phyloP scores from a whole-genome alignment of 2,888 invertebrate genomes.

The Orgyia antiqua region DNA sequence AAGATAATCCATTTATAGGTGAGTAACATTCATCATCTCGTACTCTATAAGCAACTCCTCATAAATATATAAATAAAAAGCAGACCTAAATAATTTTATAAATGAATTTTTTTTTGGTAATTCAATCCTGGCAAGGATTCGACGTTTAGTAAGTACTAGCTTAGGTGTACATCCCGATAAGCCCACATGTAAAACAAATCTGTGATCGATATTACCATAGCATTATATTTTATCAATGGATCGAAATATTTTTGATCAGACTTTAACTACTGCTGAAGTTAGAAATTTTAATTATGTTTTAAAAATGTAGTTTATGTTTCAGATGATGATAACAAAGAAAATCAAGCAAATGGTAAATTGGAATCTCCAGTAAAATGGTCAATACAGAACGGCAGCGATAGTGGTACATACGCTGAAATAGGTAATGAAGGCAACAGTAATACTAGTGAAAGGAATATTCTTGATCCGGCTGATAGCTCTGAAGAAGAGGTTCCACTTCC shows the following conservation, averaged over 20 bases:
- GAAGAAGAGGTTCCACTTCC: constrained; percentile 70
- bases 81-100: too few species aligned
- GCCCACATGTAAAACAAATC: too few species aligned
- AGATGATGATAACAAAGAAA: constrained; percentile 74
- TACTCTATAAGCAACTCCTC: too few species aligned
- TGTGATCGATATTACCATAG: too few species aligned
- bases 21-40: too few species aligned
- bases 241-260: too few species aligned
- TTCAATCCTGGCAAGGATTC: too few species aligned
- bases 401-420: constrained; percentile 73
- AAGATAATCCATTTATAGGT: constrained; percentile 72
- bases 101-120: too few species aligned
- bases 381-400: constrained; percentile 69
- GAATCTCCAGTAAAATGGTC: constrained; percentile 71
- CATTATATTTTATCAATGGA: too few species aligned
- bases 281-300: neutral
- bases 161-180: too few species aligned
- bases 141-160: too few species aligned
- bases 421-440: constrained; percentile 65
- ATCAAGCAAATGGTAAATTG: constrained; percentile 68
- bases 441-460: constrained; percentile 63
- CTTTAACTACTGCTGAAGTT: neutral
- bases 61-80: too few species aligned
- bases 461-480: constrained; percentile 71
- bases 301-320: constrained; percentile 2